Conservation (phyloP, 23 tunicate genomes). For the Oikopleura dioica region DNA sequence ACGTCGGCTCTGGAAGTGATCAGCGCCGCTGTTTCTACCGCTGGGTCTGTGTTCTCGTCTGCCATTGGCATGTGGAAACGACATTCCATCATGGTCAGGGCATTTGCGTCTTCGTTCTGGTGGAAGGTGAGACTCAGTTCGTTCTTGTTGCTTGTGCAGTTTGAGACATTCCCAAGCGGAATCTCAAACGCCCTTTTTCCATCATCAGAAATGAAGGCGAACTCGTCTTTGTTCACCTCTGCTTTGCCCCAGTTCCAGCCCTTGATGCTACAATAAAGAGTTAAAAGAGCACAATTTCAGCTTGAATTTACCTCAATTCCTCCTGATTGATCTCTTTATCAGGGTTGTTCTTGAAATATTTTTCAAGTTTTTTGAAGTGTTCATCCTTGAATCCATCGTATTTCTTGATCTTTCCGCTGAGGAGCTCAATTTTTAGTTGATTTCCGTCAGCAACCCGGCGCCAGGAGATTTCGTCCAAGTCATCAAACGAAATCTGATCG, state of each 20-base stretch:
- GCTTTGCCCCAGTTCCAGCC: conserved; percentile 98
- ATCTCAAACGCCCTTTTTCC: conserved; percentile 56
- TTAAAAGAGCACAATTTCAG: background rate
- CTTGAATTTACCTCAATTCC: conserved; percentile 19
- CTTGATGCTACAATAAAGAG: conserved; percentile 18
- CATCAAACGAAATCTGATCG: background rate
- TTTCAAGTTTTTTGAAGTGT: conserved; percentile 22
- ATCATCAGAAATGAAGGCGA: conserved; percentile 10
- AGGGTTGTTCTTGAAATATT: conserved; percentile 19
- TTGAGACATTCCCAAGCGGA: conserved; percentile 60
- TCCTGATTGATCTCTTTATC: conserved; percentile 40
- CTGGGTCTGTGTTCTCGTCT: background rate
- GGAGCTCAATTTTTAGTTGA: conserved; percentile 34
- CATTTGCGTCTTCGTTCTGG: conserved; percentile 61
- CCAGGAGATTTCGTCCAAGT: conserved; percentile 33
- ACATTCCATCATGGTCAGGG: conserved; percentile 73
- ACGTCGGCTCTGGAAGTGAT: conserved; percentile 83
- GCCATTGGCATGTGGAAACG: conserved; percentile 66
- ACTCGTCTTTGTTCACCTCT: conserved; percentile 31
- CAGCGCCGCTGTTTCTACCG: background rate
- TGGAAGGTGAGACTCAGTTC: conserved; percentile 75
- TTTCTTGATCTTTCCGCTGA: conserved; percentile 28
- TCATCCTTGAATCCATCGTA: conserved; percentile 81
- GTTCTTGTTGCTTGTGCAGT: conserved; percentile 59
- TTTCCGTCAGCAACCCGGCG: conserved; percentile 57